Conservation (phyloP, 2,113 vertebrate genomes). For the Pterophyllum scalare region DNA sequence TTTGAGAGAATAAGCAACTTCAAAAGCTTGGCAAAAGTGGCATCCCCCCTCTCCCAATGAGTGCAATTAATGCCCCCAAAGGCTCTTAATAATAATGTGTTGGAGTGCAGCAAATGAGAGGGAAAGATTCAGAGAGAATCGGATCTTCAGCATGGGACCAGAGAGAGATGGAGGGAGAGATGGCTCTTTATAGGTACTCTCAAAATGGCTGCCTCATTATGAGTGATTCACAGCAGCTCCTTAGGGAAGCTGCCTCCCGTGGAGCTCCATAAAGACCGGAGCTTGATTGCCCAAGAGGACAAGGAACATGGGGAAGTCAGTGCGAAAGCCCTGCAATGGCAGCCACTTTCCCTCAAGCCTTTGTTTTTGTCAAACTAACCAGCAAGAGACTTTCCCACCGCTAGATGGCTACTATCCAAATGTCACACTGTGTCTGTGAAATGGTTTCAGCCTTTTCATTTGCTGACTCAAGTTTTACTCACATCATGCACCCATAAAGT, state of each 20-base stretch:
- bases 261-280: slow-evolving; percentile 32
- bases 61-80: slow-evolving; percentile 71
- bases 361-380: background rate
- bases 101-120: slow-evolving; percentile 32
- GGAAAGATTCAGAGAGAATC: slow-evolving; percentile 17
- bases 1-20: slow-evolving; percentile 63
- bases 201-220: slow-evolving; percentile 55
- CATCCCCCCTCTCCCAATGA: slow-evolving; percentile 56
- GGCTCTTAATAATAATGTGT: slow-evolving; percentile 59
- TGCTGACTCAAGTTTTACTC: background rate
- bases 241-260: slow-evolving; percentile 14
- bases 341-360: background rate
- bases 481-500: background rate
- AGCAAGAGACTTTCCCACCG: background rate
- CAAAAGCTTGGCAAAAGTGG: slow-evolving; percentile 64
- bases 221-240: slow-evolving; percentile 42
- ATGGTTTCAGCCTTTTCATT: background rate
- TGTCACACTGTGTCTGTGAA: background rate
- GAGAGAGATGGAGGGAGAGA: background rate
- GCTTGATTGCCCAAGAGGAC: slow-evolving; percentile 40
- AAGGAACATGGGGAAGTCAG: background rate
- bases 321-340: background rate
- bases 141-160: slow-evolving; percentile 29
- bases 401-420: background rate
- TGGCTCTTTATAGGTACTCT: slow-evolving; percentile 38